A percentile compares a stretch with the other conserved stretches of the same genome.
Evolutionary conservation across 2,797 vertebrate genomes (phyloP).

Genomic region (Oreochromis grahami): DNA sequence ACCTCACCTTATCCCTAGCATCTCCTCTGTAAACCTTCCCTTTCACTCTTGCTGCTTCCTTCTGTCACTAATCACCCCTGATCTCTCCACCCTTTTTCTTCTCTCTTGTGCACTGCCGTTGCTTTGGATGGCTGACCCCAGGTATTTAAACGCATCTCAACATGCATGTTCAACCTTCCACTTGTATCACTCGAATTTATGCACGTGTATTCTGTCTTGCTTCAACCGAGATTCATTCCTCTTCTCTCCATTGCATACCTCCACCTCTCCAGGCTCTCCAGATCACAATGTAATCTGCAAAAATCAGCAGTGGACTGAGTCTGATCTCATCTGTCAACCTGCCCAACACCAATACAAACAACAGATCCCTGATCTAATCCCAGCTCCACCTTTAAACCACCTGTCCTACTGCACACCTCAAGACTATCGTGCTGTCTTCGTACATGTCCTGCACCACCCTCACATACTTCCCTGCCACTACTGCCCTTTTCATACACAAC

Average conservation of each 20-base stretch:
- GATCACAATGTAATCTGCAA: background rate
- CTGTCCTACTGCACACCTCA: background rate
- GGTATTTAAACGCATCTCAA: background rate
- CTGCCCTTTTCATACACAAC: background rate
- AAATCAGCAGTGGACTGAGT: background rate
- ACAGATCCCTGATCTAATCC: background rate
- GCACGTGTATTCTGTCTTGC: background rate
- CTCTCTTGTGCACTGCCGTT: rapidly evolving
- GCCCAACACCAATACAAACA: background rate
- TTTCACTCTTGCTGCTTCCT: background rate
- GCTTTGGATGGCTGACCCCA: background rate
- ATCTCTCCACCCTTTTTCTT: background rate
- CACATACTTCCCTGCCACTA: background rate
- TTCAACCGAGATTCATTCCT: background rate
- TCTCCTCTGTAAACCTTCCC: background rate
- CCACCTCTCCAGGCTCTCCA: background rate
- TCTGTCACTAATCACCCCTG: background rate
- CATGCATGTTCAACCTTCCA: background rate
- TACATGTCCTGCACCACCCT: background rate
- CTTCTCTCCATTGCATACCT: background rate
- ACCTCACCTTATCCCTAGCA: background rate
- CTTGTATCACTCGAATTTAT: rapidly evolving
- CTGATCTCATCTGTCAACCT: background rate
- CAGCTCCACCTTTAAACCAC: background rate
- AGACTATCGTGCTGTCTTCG: background rate